These are phyloP conservation scores for Campoplex capitator DNA, from an alignment of 2,888 invertebrate genomes.

Conservation along the genomic window DNA sequence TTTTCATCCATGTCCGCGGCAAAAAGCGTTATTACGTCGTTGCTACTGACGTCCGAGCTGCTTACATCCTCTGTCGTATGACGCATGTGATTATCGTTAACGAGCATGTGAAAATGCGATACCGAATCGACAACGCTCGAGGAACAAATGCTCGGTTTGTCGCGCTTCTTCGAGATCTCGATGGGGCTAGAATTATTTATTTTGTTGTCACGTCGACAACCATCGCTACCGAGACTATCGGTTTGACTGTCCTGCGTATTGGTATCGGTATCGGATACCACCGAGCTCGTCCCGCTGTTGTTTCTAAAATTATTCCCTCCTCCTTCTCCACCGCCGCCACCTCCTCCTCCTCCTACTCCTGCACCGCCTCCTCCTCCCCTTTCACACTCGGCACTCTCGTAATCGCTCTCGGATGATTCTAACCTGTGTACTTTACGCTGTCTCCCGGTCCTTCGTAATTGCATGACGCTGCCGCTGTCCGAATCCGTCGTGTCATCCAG, in stretches of 20 bases:
- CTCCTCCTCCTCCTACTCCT: background rate
- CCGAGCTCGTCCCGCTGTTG: constrained; percentile 73
- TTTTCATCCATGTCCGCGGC: constrained; percentile 83
- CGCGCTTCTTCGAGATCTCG: constrained; percentile 85
- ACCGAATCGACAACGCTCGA: constrained; percentile 82
- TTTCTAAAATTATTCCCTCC: constrained; percentile 70
- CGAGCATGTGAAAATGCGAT: constrained; percentile 82
- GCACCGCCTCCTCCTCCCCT: background rate
- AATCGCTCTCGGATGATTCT: constrained; percentile 83
- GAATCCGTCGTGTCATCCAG: constrained; percentile 81
- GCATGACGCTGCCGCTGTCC: constrained; percentile 80
- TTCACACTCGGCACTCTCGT: constrained; percentile 80
- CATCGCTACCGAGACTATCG: constrained; percentile 85
- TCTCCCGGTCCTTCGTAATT: constrained; percentile 75
- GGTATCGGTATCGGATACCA: constrained; percentile 84
- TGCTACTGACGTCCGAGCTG: constrained; percentile 81
- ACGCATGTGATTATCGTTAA: constrained; percentile 79
- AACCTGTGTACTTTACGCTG: constrained; percentile 80
- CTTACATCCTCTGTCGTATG: constrained; percentile 77
- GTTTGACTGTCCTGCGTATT: constrained; percentile 85
- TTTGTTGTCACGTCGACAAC: constrained; percentile 78
- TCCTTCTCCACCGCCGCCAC: background rate
- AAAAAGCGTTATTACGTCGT: constrained; percentile 82
- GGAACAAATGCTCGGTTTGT: constrained; percentile 82
- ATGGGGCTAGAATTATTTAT: constrained; percentile 83